phyloP scores from a whole-genome alignment of 2,888 invertebrate genomes.

The Drosophila glabriapex region DNA sequence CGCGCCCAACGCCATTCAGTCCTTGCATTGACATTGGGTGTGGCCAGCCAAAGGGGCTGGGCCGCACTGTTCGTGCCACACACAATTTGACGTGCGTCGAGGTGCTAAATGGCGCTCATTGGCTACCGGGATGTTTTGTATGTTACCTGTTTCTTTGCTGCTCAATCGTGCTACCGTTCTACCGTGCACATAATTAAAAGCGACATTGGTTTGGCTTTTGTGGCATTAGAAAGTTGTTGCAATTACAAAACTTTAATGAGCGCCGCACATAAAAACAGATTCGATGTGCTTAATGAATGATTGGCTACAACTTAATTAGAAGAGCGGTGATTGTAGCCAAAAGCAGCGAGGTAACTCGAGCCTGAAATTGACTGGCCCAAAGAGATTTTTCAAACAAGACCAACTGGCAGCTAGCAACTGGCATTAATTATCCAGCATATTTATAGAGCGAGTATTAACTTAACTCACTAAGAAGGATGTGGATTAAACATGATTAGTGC shows the following conservation, averaged over 20 bases:
- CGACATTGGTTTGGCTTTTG: conserved; percentile 71
- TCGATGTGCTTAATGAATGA: conserved; percentile 73
- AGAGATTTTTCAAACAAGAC: conserved; percentile 46
- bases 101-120: conserved; percentile 68
- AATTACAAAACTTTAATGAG: conserved; percentile 77
- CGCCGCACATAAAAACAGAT: conserved; percentile 26
- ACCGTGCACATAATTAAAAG: conserved; percentile 72
- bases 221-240: conserved; percentile 70
- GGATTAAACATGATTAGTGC: background rate
- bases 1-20: conserved; percentile 64
- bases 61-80: conserved; percentile 42
- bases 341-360: conserved; percentile 51
- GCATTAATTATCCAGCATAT: conserved; percentile 29
- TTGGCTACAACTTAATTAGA: conserved; percentile 69
- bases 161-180: conserved; percentile 45
- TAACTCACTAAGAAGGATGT: background rate
- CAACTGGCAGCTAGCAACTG: conserved; percentile 27
- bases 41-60: conserved; percentile 51
- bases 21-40: conserved; percentile 73
- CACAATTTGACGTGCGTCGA: conserved; percentile 68
- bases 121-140: conserved; percentile 27
- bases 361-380: conserved; percentile 62
- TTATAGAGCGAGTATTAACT: background rate
- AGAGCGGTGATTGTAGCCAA: conserved; percentile 48
- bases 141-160: conserved; percentile 2